Evolutionary conservation across 2,888 invertebrate species (phyloP).

Genomic region (Strigamia crassipes): DNA sequence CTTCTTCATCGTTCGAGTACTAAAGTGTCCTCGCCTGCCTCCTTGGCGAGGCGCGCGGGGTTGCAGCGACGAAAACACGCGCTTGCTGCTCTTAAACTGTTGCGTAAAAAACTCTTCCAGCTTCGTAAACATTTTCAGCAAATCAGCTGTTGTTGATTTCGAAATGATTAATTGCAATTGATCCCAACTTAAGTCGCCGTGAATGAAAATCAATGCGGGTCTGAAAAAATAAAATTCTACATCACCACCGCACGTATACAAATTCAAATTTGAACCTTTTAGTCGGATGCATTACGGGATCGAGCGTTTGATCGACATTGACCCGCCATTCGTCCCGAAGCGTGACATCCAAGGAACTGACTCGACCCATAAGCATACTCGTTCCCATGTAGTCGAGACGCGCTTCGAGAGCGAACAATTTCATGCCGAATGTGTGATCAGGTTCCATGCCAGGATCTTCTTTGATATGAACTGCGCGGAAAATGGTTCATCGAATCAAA

Average conservation of each 20-base stretch:
- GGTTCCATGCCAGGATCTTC: constrained; percentile 90
- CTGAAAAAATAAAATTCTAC: constrained; percentile 59
- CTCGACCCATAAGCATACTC: constrained; percentile 87
- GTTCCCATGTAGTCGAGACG: constrained; percentile 98
- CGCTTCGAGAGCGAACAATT: constrained; percentile 82
- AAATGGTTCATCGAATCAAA: constrained; percentile 56
- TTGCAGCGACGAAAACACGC: constrained; percentile 76
- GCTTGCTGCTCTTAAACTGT: constrained; percentile 93
- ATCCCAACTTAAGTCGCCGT: constrained; percentile 92
- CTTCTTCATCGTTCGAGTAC: constrained; percentile 3
- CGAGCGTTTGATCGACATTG: constrained; percentile 60
- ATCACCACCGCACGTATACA: background rate
- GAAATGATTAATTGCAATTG: constrained; percentile 96
- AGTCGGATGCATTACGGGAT: constrained; percentile 66
- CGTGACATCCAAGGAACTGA: constrained; percentile 78
- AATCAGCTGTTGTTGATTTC: constrained; percentile 93
- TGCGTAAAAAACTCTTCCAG: constrained; percentile 97
- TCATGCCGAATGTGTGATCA: constrained; percentile 80
- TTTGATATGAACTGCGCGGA: constrained; percentile 72
- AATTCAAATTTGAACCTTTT: constrained; percentile 61
- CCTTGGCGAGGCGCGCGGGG: constrained; percentile 56
- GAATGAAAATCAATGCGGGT: constrained; percentile 87
- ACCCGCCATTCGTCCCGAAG: constrained; percentile 88
- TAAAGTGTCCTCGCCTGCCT: constrained; percentile 41
- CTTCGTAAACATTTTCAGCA: constrained; percentile 95